These are phyloP conservation scores for Tribolium castaneum DNA, from an alignment of 1,140 invertebrate species.

Conservation along the genomic window DNA sequence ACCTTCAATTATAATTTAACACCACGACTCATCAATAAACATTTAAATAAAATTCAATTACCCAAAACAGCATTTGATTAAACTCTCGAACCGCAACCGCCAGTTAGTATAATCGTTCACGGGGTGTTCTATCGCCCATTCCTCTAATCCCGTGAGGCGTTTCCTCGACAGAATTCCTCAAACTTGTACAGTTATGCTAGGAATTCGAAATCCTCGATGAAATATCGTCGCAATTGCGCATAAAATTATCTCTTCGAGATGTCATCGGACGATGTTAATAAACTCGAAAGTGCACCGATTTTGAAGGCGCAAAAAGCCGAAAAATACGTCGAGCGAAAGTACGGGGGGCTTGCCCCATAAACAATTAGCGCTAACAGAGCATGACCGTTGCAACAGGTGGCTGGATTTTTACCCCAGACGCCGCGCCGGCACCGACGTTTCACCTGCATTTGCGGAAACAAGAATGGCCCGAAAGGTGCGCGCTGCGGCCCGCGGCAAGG, in stretches of 20 bases:
- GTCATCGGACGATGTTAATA: neutral
- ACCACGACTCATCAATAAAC: neutral
- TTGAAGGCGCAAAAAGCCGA: neutral
- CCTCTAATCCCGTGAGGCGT: neutral
- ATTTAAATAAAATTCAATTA: neutral
- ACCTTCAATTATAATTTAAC: neutral
- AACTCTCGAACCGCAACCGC: neutral
- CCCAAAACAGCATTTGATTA: neutral
- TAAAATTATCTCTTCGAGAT: neutral
- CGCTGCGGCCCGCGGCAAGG: neutral
- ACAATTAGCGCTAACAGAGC: neutral
- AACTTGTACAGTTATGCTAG: neutral
- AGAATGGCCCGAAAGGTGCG: neutral
- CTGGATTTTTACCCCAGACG: neutral
- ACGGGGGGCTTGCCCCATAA: neutral
- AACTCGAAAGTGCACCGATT: neutral
- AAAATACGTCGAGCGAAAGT: neutral
- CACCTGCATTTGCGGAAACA: neutral
- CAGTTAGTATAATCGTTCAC: neutral
- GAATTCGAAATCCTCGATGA: neutral
- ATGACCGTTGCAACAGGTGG: neutral
- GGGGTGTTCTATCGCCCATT: neutral
- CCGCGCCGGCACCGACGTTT: neutral
- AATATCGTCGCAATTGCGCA: neutral
- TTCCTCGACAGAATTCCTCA: neutral